These are phyloP conservation scores for Pogonophryne albipinna DNA, from an alignment of 2,797 vertebrate genomes.

Conservation along the genomic window DNA sequence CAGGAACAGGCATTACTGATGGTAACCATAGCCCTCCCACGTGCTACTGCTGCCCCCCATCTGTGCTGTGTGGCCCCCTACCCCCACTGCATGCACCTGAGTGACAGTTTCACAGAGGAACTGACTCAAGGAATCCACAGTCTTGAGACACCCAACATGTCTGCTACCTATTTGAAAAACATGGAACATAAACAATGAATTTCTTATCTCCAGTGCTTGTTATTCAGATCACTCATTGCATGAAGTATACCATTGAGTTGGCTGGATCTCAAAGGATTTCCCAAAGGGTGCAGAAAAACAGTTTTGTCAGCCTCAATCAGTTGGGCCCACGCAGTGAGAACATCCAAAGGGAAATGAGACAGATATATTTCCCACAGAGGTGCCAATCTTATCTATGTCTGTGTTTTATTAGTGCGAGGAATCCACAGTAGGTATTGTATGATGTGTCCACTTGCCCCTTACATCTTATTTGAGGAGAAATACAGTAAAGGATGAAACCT, in stretches of 20 bases:
- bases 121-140: conserved; percentile 35
- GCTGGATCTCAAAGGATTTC: conserved; percentile 62
- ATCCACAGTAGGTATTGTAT: conserved; percentile 1
- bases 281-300: conserved; percentile 5
- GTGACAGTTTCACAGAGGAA: conserved; percentile 22
- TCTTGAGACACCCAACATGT: conserved; percentile 28
- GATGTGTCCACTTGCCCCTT: not conserved
- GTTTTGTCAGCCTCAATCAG: conserved; percentile 34
- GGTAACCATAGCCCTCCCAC: conserved; percentile 86
- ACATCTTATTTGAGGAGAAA: conserved; percentile 1
- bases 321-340: conserved; percentile 28
- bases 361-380: conserved; percentile 30
- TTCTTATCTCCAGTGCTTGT: conserved; percentile 18
- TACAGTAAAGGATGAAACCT: conserved; percentile 21
- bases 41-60: conserved; percentile 48
- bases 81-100: conserved; percentile 60
- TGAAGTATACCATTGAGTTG: conserved; percentile 35
- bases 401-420: conserved; percentile 6
- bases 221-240: conserved; percentile 47
- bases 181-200: conserved; percentile 3
- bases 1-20: conserved; percentile 99
- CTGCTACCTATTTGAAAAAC: conserved; percentile 17
- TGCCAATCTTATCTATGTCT: conserved; percentile 7
- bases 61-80: conserved; percentile 59
- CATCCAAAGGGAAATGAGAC: conserved; percentile 31